Evolutionary conservation across 2,797 vertebrate genomes (phyloP), one percentile per base, ranked within the genome.

Genomic region (Microtus californicus): DNA sequence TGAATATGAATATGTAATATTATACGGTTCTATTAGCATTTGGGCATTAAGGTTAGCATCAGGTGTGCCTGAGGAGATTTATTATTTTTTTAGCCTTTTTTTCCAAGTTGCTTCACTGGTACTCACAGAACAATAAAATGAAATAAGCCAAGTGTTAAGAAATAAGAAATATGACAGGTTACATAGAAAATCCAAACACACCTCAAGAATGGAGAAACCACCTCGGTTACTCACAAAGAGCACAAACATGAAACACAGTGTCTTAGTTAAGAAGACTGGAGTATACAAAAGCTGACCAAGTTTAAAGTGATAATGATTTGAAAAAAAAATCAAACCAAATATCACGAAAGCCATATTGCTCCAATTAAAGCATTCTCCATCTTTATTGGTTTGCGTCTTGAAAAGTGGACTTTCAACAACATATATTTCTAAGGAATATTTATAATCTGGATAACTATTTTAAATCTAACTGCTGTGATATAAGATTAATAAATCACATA

Each of bases 31-130:
- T 10, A 40, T 82, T 91, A 69, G 90, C 1, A 59, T 78, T 34
- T 79, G 1, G 54, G 43, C 69, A 96, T 92, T 15, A 29, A 73
- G 54, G 82, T 95, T 92, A 74, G 92, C 4, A 65, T 93, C 3
- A 51, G 74, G 0, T 25, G 2, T 94, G 14, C 21, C 96, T 90
- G 87, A 15, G 88, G n/a, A 89, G 65, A 56, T 23, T 34, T 83
- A 88, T 71, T 76, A 73, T 88, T 89, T 37, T 63, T 90, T 51
- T 34, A 67, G 82, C 85, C 51, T 34, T 7, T 85, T 85, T 12
- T 79, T 37, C 31, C 37, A 25, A 96, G 17, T 94, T 93, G 48
- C 90, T 91, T 96, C 13, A 13, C 54, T 90, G 69, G 87, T n/a
- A 93, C 17, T 61, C 59, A 82, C 27, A 94, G 9, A 89, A 21